Evolutionary conservation across 2,113 vertebrate species (phyloP), one percentile per base, ranked within the genome.

Genomic region (Xiphophorus maculatus): DNA sequence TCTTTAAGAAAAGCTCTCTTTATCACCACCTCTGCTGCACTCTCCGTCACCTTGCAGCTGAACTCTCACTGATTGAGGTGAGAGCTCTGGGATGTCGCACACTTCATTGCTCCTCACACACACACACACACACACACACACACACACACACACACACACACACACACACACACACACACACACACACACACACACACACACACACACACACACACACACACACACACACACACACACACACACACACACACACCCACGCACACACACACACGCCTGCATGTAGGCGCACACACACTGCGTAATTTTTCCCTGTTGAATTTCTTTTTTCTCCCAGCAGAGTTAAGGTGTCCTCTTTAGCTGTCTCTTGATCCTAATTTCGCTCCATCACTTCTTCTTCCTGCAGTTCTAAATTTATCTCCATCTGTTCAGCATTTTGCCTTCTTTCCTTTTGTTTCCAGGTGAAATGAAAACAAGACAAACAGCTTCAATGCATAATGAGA

Each of bases 21-120:
- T 68, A 68, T 82, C 80, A 70, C 77, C 83, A 73, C 70, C 80
- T 80, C 69, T 76, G 75, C 84, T 37, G 19, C 77, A 17, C 75
- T 81, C 76, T 73, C 77, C 42, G 51, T 84, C 88, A 84, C 81
- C 85, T 83, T 89, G 77, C 63, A 42, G 87, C 76, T 89, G 88
- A 89, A 90, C 89, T 79, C 79, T 80, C 73, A n/a, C 81, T 87
- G 88, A 91, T 87, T 88, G 87, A 90, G 90, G 88, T 84, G 77
- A 65, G 35, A 83, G 66, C 78, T 65, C 80, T 86, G 79, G 73
- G 87, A 85, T 86, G 84, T 83, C 37, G n/a, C 76, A 85, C 83
- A 71, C 73, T 80, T 63, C 68, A 67, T 69, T 77, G 63, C 72
- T 63, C 62, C 71, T 67, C 71, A n/a, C 84, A 54, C 75, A 58